Evolutionary conservation across 37 sponge, comb jelly and placozoan species (phyloP).

Genomic region (Mnemiopsis leidyi): DNA sequence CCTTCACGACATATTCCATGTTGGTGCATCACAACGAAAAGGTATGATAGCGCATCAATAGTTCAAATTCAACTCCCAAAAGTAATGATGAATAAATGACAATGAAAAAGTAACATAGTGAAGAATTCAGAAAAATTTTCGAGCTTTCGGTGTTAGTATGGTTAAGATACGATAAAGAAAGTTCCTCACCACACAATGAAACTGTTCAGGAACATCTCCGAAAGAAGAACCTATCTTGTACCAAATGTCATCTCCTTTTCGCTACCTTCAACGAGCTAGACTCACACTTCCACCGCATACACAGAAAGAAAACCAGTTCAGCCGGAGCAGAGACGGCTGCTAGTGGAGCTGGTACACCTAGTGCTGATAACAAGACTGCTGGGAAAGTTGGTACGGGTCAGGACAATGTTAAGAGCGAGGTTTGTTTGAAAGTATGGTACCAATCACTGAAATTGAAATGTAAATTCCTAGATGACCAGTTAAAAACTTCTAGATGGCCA

Average conservation of each 20-base stretch:
- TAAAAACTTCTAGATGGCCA: too few species aligned
- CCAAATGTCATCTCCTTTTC: constrained; percentile 19
- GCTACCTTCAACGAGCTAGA: not conserved
- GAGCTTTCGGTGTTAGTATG: too few species aligned
- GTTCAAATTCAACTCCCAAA: too few species aligned
- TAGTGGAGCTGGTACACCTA: not conserved
- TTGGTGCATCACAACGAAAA: not conserved
- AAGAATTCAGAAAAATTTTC: too few species aligned
- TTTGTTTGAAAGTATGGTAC: too few species aligned
- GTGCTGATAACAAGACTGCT: not conserved
- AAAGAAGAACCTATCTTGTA: not conserved
- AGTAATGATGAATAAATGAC: too few species aligned
- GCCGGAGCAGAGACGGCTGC: not conserved
- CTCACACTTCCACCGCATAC: constrained; percentile 45
- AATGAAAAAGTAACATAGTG: too few species aligned
- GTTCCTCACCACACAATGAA: not conserved
- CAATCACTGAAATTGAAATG: too few species aligned
- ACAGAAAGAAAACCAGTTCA: not conserved
- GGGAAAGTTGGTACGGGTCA: too few species aligned
- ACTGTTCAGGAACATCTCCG: not conserved
- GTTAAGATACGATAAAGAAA: not conserved
- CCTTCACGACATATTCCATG: not conserved
- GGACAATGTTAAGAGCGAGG: too few species aligned
- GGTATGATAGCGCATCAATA: too few species aligned
- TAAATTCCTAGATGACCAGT: too few species aligned